Base-by-base conservation (phyloP, 2,113 vertebrate genomes). In the Neopipo cinnamomea region DNA sequence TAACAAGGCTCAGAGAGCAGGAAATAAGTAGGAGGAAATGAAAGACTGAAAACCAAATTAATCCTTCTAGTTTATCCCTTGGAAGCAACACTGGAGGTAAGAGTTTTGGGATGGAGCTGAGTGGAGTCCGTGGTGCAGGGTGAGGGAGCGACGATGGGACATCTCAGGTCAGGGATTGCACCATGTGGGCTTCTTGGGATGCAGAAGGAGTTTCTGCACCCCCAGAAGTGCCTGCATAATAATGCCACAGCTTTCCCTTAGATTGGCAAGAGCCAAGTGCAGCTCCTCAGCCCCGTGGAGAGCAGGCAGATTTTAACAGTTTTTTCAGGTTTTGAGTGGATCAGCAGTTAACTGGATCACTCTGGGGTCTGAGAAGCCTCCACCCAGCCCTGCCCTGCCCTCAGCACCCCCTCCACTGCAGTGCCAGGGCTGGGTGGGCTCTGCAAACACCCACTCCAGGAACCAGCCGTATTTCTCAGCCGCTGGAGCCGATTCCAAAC, bases 21-120 rank as follows among this genome's bases (percentile, higher is more conserved):
- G 80, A 84, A 91, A 76, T 56, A 47, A 93, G n/a, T 52, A 78
- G 47, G 42, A 96, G 66, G 76, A 89, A 96, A 89, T 31, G 41
- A 78, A 78, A 90, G 58, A 19, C 81, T 50, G 55, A 77, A 86
- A 93, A 55, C 1, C 33, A 55, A 93, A 63, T 0, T 0, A 73
- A 1, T 88, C 39, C 75, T 63, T 89, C 81, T 78, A 82, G 49
- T 44, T 30, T 35, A 95, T 66, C 25, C n/a, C 39, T 33, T 78
- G 74, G 70, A 71, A 92, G 28, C 66, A 88, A 16, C 2, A 11
- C 3, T 5, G 5, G 41, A 85, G 65, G 50, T 1, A 7, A 78
- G 73, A 81, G 65, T 22, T 89, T 66, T 30, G 4, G 18, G 59
- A 75, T 15, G 37, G 47, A 67, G 62, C 53, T 9, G 7, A 62